Percentiles rank a stretch among this genome's conserved stretches.
phyloP scores from a whole-genome alignment of 1,140 invertebrate species.

The Schlechtendalia chinensis region DNA sequence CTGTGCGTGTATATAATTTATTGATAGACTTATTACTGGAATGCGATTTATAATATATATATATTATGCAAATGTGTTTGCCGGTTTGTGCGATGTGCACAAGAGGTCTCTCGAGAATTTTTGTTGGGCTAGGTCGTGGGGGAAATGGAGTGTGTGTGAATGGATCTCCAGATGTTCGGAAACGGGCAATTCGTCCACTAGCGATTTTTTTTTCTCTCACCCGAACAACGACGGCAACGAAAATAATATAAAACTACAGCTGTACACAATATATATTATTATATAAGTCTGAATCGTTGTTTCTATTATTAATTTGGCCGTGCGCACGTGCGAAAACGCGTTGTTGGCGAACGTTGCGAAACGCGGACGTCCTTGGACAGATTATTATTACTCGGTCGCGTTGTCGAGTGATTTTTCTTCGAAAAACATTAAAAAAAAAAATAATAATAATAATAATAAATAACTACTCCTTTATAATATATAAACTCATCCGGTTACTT shows the following conservation, averaged over 20 bases:
- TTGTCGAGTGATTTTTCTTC: slow-evolving; percentile 25
- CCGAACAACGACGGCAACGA: neutral
- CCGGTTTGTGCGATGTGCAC: neutral
- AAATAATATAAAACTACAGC: neutral
- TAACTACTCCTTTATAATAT: neutral
- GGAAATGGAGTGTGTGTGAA: neutral
- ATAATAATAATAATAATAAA: too few species aligned
- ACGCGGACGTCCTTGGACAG: slow-evolving; percentile 18
- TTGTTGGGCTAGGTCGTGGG: slow-evolving; percentile 38
- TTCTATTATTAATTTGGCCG: neutral
- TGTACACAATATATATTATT: neutral
- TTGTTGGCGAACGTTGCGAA: slow-evolving; percentile 22
- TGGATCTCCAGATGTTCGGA: neutral
- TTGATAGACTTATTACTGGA: neutral
- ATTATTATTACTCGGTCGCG: too few species aligned
- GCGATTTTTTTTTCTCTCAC: neutral
- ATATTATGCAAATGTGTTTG: slow-evolving; percentile 1
- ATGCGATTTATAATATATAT: neutral
- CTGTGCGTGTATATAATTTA: neutral
- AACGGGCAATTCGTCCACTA: neutral
- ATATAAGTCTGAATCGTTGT: neutral
- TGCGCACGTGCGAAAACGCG: neutral
- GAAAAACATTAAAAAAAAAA: too few species aligned
- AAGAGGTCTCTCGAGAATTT: slow-evolving; percentile 30
- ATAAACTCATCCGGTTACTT: neutral